Evolutionary conservation across 2,888 invertebrate genomes (phyloP), one percentile per base, ranked within the genome.

Genomic region (Euzophera pinguis): DNA sequence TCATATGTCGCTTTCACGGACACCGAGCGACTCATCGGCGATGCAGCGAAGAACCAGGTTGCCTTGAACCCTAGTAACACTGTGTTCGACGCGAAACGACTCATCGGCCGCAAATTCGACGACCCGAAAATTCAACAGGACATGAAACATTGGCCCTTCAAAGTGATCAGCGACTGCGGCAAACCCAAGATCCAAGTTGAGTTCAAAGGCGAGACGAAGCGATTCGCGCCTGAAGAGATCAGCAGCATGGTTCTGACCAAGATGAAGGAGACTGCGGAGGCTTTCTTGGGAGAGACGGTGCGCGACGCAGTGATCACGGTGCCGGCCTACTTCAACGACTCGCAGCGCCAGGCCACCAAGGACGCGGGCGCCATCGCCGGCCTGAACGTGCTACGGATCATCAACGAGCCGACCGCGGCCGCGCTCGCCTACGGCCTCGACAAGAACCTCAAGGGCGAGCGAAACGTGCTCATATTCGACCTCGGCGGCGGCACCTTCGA

Each of bases 111-210:
- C 51, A 92, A 92, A 58, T 95, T 91, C 73, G 92, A 92, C 62
- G 95, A 95, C 70, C 82, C 81, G 77, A 92, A 93, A 60, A 93
- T 95, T 14, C 94, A 94, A 67, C 86, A 90, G 14, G 95, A 96
- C 73, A 92, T 94, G 85, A 93, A 94, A 64, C 93, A 93, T 62
- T 96, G 95, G 95, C 95, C 95, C 1, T 96, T 96, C 79, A 90
- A 89, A 60, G 93, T 94, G 0, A 70, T 92, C 35, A 92, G 78
- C 61, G 92, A 92, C 34, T 77, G 78, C 22, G 91, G 92, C n/a
- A 93, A 93, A 61, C 93, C 93, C 0, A 93, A 92, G 71, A 91
- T 93, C 48, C 85, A 91, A 67, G 91, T 92, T 1, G 91, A 92
- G 62, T 92, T 91, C 75, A 92, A 91, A 61, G 92, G 92, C 0